A percentile compares a stretch with the other conserved stretches of the same genome.
Evolutionary conservation across 2,888 invertebrate genomes (phyloP).

Genomic region (Blastobasis lacticolella): DNA sequence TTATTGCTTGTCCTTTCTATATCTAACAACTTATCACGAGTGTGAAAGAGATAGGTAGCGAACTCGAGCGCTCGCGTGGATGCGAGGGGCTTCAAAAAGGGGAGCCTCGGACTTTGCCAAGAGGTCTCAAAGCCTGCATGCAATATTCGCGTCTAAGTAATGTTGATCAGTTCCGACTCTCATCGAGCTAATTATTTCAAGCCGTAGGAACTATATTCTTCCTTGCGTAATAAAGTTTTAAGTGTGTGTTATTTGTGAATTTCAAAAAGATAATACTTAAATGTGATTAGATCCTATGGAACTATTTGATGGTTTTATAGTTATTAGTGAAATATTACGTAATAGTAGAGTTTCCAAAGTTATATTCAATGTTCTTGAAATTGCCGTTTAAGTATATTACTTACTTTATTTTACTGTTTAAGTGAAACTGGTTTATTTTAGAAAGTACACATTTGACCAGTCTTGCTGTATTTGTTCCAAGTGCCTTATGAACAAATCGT

Average conservation of each 20-base stretch:
- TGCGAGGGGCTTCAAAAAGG: too few species aligned
- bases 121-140: slow-evolving; percentile 21
- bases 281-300: slow-evolving; percentile 52
- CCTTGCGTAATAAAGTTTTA: slow-evolving; percentile 30
- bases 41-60: too few species aligned
- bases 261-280: slow-evolving; percentile 26
- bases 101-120: too few species aligned
- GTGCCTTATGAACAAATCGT: slow-evolving; percentile 70
- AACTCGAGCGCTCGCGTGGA: too few species aligned
- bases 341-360: slow-evolving; percentile 20
- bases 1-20: too few species aligned
- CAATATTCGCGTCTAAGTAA: slow-evolving; percentile 19
- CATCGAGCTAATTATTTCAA: slow-evolving; percentile 19
- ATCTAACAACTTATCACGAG: too few species aligned
- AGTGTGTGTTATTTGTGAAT: slow-evolving; percentile 45
- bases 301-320: slow-evolving; percentile 56
- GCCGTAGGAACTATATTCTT: slow-evolving; percentile 34
- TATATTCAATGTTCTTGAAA: slow-evolving; percentile 4
- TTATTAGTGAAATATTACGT: slow-evolving; percentile 24
- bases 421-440: slow-evolving; percentile 3
- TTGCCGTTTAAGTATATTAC: neutral
- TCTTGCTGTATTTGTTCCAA: slow-evolving; percentile 66
- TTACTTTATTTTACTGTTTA: slow-evolving; percentile 5
- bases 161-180: slow-evolving; percentile 14
- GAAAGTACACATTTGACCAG: slow-evolving; percentile 26